Percentiles rank a stretch among this genome's conserved stretches.
These are phyloP conservation scores for Macrosiphum euphorbiae DNA, from an alignment of 2,888 invertebrate species.

Conservation along the genomic window DNA sequence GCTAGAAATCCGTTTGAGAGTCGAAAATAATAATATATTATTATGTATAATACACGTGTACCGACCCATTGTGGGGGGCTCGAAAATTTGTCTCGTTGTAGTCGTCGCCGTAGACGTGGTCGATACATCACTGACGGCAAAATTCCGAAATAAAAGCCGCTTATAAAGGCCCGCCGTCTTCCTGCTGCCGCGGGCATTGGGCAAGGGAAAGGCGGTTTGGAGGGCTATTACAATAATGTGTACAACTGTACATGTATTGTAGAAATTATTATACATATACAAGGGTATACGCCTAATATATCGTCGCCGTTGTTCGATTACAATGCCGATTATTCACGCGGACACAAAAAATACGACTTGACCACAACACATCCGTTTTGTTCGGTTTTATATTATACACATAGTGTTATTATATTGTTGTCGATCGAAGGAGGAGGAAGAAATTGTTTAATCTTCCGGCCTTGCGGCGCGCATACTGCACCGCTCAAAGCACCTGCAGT, in stretches of 20 bases:
- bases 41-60: constrained; percentile 43
- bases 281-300: background rate
- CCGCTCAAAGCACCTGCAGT: constrained; percentile 31
- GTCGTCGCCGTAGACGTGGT: constrained; percentile 16
- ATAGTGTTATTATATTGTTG: background rate
- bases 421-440: constrained; percentile 20
- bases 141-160: constrained; percentile 36
- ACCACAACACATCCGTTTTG: constrained; percentile 58
- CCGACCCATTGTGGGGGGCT: constrained; percentile 1
- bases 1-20: background rate
- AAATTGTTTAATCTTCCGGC: constrained; percentile 60
- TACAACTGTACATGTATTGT: background rate
- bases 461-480: background rate
- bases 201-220: background rate
- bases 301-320: constrained; percentile 14
- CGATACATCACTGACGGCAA: constrained; percentile 57
- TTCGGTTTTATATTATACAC: background rate
- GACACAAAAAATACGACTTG: constrained; percentile 49
- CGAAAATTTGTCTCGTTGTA: constrained; percentile 50
- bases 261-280: background rate
- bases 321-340: constrained; percentile 58
- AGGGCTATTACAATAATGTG: constrained; percentile 16
- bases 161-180: background rate
- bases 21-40: background rate
- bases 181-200: background rate